phyloP scores from a whole-genome alignment of 2,888 invertebrate species.

The Coleophora deauratella region DNA sequence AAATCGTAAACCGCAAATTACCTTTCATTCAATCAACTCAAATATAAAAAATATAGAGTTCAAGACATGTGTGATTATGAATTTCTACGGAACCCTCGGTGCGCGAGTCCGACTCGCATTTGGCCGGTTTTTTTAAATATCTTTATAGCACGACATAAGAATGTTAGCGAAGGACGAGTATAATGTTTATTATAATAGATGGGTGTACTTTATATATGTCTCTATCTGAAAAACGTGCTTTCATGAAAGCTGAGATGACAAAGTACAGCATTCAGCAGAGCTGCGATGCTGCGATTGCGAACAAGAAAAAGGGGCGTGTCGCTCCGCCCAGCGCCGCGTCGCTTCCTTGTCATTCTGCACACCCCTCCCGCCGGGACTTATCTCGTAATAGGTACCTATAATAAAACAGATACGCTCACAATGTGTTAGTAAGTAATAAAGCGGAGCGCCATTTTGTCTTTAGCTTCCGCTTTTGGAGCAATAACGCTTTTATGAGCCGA shows the following conservation, averaged over 20 bases:
- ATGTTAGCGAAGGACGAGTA: too few species aligned
- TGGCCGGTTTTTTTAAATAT: too few species aligned
- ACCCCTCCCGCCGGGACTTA: constrained; percentile 51
- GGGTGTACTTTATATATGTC: too few species aligned
- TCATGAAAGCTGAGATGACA: constrained; percentile 25
- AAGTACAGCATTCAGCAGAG: constrained; percentile 23
- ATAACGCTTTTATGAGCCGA: constrained; percentile 64
- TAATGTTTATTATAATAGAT: too few species aligned
- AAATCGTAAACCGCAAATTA: too few species aligned
- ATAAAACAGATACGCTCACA: constrained; percentile 65
- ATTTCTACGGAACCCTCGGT: too few species aligned
- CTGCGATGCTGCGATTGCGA: constrained; percentile 23
- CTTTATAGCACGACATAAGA: too few species aligned
- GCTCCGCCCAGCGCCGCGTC: constrained; percentile 58
- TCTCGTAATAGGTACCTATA: constrained; percentile 65
- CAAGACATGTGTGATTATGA: too few species aligned
- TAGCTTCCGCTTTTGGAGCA: constrained; percentile 55
- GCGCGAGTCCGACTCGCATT: too few species aligned
- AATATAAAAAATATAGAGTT: too few species aligned
- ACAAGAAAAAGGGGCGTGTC: constrained; percentile 66
- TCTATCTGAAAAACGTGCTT: constrained; percentile 12
- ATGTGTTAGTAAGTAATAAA: constrained; percentile 73
- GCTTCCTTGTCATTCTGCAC: constrained; percentile 54
- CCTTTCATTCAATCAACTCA: too few species aligned
- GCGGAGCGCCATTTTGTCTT: constrained; percentile 69